phyloP scores from a whole-genome alignment of 2,113 vertebrate genomes.

The Cinclus mexicanus region DNA sequence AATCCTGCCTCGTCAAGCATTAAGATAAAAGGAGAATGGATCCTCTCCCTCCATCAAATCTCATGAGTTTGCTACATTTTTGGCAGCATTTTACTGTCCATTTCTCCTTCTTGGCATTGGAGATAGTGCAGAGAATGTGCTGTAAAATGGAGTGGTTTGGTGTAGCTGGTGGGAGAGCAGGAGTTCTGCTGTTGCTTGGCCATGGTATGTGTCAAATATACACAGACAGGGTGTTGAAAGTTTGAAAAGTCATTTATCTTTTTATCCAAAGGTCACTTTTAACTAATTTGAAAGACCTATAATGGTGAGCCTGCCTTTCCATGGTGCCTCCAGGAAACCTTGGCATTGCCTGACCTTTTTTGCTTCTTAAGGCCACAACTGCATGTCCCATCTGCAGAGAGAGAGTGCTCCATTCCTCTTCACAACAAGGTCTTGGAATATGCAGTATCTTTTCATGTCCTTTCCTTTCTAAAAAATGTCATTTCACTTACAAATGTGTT shows the following conservation, averaged over 20 bases:
- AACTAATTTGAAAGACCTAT: background rate
- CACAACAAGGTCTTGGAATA: background rate
- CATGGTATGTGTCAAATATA: background rate
- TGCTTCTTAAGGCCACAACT: rapidly evolving
- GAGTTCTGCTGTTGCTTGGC: background rate
- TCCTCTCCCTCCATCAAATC: background rate
- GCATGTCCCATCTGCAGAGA: background rate
- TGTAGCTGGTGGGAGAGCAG: background rate
- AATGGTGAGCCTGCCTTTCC: background rate
- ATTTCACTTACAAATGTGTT: background rate
- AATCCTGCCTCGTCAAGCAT: background rate
- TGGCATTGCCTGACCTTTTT: background rate
- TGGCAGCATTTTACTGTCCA: background rate
- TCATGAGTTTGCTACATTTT: background rate
- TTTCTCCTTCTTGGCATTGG: background rate
- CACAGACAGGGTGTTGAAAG: rapidly evolving
- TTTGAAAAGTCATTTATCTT: background rate
- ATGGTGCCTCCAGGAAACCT: background rate
- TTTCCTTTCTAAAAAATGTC: background rate
- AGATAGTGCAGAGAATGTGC: background rate
- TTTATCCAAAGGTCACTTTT: background rate
- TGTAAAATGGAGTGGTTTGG: background rate
- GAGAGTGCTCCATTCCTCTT: background rate
- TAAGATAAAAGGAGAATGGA: background rate
- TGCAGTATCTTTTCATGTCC: background rate